Percentiles rank a stretch among this genome's conserved stretches.
These are phyloP conservation scores for Zaprionus lachaisei DNA, from an alignment of 1,140 invertebrate genomes.

Conservation along the genomic window DNA sequence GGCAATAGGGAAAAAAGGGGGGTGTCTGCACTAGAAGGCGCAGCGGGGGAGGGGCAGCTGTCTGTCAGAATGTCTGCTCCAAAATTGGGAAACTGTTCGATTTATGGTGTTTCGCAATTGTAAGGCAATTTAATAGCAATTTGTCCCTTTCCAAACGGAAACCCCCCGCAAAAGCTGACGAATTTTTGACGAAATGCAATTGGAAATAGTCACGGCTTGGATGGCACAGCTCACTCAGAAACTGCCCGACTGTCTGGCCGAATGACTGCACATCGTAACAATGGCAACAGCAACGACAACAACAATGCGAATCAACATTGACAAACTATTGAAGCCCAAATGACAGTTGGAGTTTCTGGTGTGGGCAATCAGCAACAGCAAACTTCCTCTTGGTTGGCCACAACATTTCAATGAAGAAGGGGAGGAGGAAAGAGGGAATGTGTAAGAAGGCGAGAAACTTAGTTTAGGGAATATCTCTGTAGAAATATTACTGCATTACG, in stretches of 20 bases:
- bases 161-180: slow-evolving; percentile 31
- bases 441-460: neutral
- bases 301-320: slow-evolving; percentile 46
- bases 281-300: slow-evolving; percentile 53
- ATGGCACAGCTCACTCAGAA: slow-evolving; percentile 43
- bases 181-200: slow-evolving; percentile 77
- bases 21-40: slow-evolving; percentile 6
- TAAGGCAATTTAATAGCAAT: slow-evolving; percentile 80
- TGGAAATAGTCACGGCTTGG: slow-evolving; percentile 71
- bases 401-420: neutral
- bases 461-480: neutral
- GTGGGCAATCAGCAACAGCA: slow-evolving; percentile 27
- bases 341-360: slow-evolving; percentile 13
- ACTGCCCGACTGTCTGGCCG: slow-evolving; percentile 21
- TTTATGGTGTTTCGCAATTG: slow-evolving; percentile 78
- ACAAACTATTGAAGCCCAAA: slow-evolving; percentile 40
- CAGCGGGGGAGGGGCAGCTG: neutral
- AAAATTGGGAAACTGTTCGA: slow-evolving; percentile 48
- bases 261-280: slow-evolving; percentile 60
- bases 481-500: slow-evolving; percentile 3
- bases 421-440: neutral
- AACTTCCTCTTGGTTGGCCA: slow-evolving; percentile 36
- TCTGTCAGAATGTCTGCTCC: slow-evolving; percentile 20
- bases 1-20: slow-evolving; percentile 1
- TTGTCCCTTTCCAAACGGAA: slow-evolving; percentile 55